Evolutionary conservation across 2,888 invertebrate species (phyloP), one percentile per base, ranked within the genome.

Genomic region (Hypena proboscidalis): DNA sequence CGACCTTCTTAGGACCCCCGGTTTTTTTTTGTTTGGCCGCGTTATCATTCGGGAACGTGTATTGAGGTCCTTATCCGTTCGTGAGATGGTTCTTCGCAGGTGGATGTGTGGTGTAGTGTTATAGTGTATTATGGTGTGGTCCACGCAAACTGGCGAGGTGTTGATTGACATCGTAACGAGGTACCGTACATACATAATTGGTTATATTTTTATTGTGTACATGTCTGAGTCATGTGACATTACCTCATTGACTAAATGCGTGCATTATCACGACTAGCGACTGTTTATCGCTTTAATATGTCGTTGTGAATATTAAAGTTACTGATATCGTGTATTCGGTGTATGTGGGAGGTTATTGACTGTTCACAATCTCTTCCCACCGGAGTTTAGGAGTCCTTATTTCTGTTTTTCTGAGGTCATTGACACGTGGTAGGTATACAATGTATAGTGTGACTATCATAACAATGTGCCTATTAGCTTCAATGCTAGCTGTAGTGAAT

Each of bases 1-100:
- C 90, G 89, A 90, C 89, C 90, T 89, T 90, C 89, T 89, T 89
- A 81, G 90, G 89, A 87, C 86, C 88, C 90, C 81, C 78, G 83
- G 77, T 81, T 88, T 90, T 88, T 85, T 84, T 89, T 90, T 86
- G 84, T 89, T 88, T 85, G 80, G 81, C 83, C 83, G 85, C 83
- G 90, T 90, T 90, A 90, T 90, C 90, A 88, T 85, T 85, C 80
- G 80, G 85, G 86, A 85, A 83, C 83, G 82, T 74, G 70, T 80
- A 79, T 69, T 62, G 77, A 74, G 83, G 85, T 85, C 84, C 86
- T 85, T 85, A 85, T 85, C 84, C 86, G 81, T 68, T 63, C 57
- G 78, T 82, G 88, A 80, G 83, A 89, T 89, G 90, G 81, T 85
- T 67, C 68, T 70, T 62, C 71, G 79, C 83, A 85, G 84, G 86